These are phyloP conservation scores for Peromyscus eremicus DNA, from an alignment of 2,797 vertebrate species.

Conservation along the genomic window DNA sequence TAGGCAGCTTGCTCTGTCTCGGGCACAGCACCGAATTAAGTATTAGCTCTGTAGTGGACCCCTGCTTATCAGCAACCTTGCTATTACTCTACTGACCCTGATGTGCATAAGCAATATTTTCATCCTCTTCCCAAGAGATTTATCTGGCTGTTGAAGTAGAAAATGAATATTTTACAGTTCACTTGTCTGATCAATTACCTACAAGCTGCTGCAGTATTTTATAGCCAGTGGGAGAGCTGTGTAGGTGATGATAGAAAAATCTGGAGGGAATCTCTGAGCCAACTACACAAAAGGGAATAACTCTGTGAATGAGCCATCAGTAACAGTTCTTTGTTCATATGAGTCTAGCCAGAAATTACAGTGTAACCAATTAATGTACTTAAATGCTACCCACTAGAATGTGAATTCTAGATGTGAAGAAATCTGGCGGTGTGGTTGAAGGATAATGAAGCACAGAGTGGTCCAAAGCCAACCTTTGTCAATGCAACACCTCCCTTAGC, in stretches of 20 bases:
- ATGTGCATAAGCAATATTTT: slow-evolving; percentile 99
- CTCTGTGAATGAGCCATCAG: slow-evolving; percentile 89
- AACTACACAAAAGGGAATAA: slow-evolving; percentile 88
- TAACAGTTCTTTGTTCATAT: slow-evolving; percentile 87
- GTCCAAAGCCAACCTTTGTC: slow-evolving; percentile 87
- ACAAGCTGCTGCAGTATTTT: slow-evolving; percentile 99
- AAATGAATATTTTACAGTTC: slow-evolving; percentile 99
- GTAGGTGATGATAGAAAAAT: slow-evolving; percentile 94
- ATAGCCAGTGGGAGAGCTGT: slow-evolving; percentile 94
- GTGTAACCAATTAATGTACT: slow-evolving; percentile 93
- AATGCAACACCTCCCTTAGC: slow-evolving; percentile 75
- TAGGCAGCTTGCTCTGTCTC: slow-evolving; percentile 77
- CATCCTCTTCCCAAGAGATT: slow-evolving; percentile 97
- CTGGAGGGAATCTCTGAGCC: slow-evolving; percentile 91
- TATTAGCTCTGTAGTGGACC: slow-evolving; percentile 90
- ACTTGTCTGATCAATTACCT: slow-evolving; percentile 99
- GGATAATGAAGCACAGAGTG: slow-evolving; percentile 88
- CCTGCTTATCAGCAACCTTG: slow-evolving; percentile 92
- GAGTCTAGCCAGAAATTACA: slow-evolving; percentile 89
- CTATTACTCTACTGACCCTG: slow-evolving; percentile 92
- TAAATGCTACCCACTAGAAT: slow-evolving; percentile 92
- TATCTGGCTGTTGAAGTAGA: slow-evolving; percentile 99
- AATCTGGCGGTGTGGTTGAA: slow-evolving; percentile 91
- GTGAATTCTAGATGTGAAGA: slow-evolving; percentile 91
- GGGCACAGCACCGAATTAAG: slow-evolving; percentile 87